Conservation (phyloP, 2,888 invertebrate species). For the Melolontha melolontha region DNA sequence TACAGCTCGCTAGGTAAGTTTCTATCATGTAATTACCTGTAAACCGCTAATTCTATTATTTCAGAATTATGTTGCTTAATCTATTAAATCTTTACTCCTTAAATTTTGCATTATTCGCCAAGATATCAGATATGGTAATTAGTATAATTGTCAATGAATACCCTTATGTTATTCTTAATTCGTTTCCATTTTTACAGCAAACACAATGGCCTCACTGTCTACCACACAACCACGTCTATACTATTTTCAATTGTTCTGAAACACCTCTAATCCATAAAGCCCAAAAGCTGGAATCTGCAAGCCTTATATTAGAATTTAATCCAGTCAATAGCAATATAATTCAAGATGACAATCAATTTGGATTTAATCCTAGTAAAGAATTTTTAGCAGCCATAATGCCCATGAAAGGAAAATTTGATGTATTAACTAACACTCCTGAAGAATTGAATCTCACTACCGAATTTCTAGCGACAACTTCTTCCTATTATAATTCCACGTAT, state of each 20-base stretch:
- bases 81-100: conserved; percentile 94
- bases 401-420: too few relatives aligned
- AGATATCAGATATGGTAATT: conserved; percentile 83
- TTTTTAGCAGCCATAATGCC: too few relatives aligned
- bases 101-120: conserved; percentile 91
- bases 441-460: neutral
- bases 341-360: too few relatives aligned
- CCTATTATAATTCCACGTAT: neutral
- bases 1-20: conserved; percentile 88
- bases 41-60: conserved; percentile 51
- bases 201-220: conserved; percentile 19
- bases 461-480: neutral
- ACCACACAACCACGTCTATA: neutral
- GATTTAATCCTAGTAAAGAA: too few relatives aligned
- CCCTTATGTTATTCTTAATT: neutral
- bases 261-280: neutral
- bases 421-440: neutral
- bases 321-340: too few relatives aligned
- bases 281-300: conserved; percentile 1
- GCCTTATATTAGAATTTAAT: neutral
- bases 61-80: conserved; percentile 94
- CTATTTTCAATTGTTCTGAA: conserved; percentile 3
- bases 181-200: conserved; percentile 15
- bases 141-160: neutral
- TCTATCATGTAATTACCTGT: too few relatives aligned